Evolutionary conservation across 2,797 vertebrate genomes (phyloP).

Genomic region (Gymnoscopelus braueri): DNA sequence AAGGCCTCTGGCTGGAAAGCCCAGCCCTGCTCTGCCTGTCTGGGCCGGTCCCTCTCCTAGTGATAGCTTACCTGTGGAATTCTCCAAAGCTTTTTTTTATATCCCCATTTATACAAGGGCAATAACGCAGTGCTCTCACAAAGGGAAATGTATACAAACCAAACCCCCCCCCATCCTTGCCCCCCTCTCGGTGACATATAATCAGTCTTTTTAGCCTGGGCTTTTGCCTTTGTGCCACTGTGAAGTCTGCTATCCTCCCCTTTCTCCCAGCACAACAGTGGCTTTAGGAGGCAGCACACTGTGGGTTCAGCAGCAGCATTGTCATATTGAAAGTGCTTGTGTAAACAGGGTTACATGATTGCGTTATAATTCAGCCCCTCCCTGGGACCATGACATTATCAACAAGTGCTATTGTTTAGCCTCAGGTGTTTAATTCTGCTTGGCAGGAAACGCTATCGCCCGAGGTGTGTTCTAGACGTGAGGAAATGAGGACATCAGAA

Average conservation of each 20-base stretch:
- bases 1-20: conserved; percentile 76
- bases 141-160: conserved; percentile 73
- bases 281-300: conserved; percentile 56
- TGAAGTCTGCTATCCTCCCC: conserved; percentile 37
- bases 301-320: conserved; percentile 66
- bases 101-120: conserved; percentile 73
- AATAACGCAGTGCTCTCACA: conserved; percentile 63
- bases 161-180: conserved; percentile 56
- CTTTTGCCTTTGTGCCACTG: conserved; percentile 64
- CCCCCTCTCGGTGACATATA: conserved; percentile 62
- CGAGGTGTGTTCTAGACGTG: conserved; percentile 52
- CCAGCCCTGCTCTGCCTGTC: conserved; percentile 85
- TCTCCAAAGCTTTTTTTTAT: conserved; percentile 84
- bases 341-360: conserved; percentile 72
- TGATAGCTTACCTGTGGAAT: conserved; percentile 91
- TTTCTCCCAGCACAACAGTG: conserved; percentile 51
- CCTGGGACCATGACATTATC: conserved; percentile 60
- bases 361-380: conserved; percentile 68
- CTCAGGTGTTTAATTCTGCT: conserved; percentile 75
- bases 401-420: conserved; percentile 69
- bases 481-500: conserved; percentile 53
- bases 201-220: conserved; percentile 66
- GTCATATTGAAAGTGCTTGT: conserved; percentile 68
- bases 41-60: conserved; percentile 80
- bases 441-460: conserved; percentile 71